Evolutionary conservation across 2,113 vertebrate species (phyloP).

Genomic region (Engystomops pustulosus): DNA sequence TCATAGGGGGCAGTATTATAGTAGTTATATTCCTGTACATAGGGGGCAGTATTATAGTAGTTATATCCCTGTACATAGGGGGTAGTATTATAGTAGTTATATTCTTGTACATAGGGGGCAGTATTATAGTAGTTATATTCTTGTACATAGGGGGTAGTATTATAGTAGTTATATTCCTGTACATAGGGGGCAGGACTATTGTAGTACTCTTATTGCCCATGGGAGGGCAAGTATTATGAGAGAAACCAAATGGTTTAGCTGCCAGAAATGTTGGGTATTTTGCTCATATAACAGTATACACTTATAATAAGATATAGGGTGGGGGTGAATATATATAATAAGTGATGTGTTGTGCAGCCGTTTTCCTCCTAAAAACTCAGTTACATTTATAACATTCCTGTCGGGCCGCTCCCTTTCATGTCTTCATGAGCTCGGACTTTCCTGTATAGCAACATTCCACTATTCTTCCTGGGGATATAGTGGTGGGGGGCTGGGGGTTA

Average conservation of each 20-base stretch:
- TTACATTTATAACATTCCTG: not conserved
- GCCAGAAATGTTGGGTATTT: too few relatives aligned
- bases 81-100: too few relatives aligned
- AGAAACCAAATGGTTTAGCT: too few relatives aligned
- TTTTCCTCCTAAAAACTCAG: too few relatives aligned
- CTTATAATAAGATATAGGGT: not conserved
- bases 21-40: not conserved
- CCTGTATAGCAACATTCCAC: constrained; percentile 32
- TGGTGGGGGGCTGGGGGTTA: not conserved
- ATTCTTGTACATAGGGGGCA: not conserved
- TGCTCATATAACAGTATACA: too few relatives aligned
- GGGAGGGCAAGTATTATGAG: too few relatives aligned
- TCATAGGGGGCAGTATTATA: constrained; percentile 6
- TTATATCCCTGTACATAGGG: too few relatives aligned
- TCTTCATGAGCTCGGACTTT: not conserved
- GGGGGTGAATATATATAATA: too few relatives aligned
- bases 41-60: constrained; percentile 3
- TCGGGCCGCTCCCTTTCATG: not conserved
- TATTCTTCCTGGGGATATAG: not conserved
- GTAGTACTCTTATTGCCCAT: not conserved
- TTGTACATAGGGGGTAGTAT: too few relatives aligned
- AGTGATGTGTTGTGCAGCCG: too few relatives aligned
- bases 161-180: not conserved
- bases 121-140: constrained; percentile 8
- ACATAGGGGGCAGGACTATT: not conserved